Evolutionary conservation across 1,140 invertebrate species (phyloP), one percentile per base, ranked within the genome.

Genomic region (Tetragnatha versicolor): DNA sequence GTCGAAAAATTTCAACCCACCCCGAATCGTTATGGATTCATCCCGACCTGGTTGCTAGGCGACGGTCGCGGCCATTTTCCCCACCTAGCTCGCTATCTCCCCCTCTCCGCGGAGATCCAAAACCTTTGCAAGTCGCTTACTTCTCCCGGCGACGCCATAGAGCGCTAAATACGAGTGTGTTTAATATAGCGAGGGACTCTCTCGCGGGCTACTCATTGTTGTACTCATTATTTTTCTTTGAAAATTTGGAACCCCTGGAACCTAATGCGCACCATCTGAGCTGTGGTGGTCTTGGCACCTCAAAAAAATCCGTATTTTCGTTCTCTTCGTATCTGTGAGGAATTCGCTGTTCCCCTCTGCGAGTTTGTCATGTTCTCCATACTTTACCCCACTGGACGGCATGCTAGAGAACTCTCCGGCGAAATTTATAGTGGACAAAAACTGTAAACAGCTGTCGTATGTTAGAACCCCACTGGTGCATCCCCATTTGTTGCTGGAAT

Each of bases 21-120:
- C 63, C 17, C 10, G 1, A 33, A 17, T 31, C 22, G 42, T 17
- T 49, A 51, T 68, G 68, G 68, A 55, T 29, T 70, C 68, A 51
- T 70, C 68, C 49, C 47, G 20, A 31, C 31, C 45, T 53, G 45
- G 68, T 70, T 70, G 68, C 68, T 51, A 70, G 20, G 68, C 49
- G 49, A 70, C 68, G 51, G 49, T 37, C 27, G 68, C 68, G 35
- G 33, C 68, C 68, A 70, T 70, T 70, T 70, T 70, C 68, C 55
- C 49, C 51, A n/a, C n/a, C n/a, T n/a, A n/a, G n/a, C n/a, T 51
- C 12, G 31, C 58, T 4, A 31, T 61, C 58, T 61, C 58, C 58
- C 58, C n/a, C 31, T 70, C 68, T 53, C 49, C 55, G 49, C 68
- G 68, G 68, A 31, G 33, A 55, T 68, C 31, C 42, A 68, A 68